Conservation (phyloP, 2,113 vertebrate genomes). For the Corapipo altera region DNA sequence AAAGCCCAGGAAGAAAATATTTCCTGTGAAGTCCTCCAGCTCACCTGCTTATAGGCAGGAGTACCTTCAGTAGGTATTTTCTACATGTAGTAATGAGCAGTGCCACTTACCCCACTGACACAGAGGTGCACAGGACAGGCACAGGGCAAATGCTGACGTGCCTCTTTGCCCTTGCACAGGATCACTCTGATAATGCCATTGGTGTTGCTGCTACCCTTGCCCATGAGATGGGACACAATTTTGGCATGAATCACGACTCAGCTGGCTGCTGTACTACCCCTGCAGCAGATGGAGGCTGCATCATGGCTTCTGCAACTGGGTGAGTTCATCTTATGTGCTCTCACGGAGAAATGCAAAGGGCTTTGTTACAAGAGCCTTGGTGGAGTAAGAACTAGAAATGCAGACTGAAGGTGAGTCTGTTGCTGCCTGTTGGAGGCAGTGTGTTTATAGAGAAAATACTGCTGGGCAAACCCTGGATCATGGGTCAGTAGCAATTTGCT, state of each 20-base stretch:
- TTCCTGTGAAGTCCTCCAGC: not conserved
- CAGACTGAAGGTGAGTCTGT: not conserved
- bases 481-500: not conserved
- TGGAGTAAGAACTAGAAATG: not conserved
- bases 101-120: not conserved
- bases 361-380: not conserved
- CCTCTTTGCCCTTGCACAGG: constrained; percentile 70
- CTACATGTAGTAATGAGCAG: not conserved
- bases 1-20: not conserved
- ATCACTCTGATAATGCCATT: constrained; percentile 88
- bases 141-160: not conserved
- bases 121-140: not conserved
- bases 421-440: not conserved
- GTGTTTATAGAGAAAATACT: not conserved
- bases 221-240: constrained; percentile 98
- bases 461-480: not conserved
- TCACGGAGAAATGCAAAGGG: not conserved
- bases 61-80: not conserved
- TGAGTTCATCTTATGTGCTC: constrained; percentile 38
- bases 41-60: not conserved
- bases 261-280: constrained; percentile 83
- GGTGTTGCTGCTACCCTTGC: constrained; percentile 95
- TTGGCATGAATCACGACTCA: constrained; percentile 94
- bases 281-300: constrained; percentile 90
- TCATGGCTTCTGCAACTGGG: constrained; percentile 98